phyloP scores from a whole-genome alignment of 2,888 invertebrate species.

The Erebia palarica region DNA sequence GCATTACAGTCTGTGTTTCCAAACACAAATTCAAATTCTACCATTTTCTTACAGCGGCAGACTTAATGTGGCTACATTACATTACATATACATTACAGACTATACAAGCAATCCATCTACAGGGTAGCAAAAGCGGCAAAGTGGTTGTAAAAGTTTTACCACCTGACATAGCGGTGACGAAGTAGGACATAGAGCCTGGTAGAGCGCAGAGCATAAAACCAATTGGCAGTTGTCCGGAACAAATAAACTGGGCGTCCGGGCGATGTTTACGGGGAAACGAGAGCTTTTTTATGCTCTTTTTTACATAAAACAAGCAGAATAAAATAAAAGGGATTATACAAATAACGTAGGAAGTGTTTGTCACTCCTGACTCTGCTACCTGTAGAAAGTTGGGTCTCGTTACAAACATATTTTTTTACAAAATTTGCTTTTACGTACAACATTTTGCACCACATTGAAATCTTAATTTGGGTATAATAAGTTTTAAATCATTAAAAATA shows the following conservation, averaged over 20 bases:
- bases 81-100: too few species aligned
- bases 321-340: slow-evolving; percentile 8
- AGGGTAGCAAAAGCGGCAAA: neutral
- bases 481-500: too few species aligned
- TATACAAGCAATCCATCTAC: slow-evolving; percentile 13
- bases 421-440: too few species aligned
- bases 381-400: too few species aligned
- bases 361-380: too few species aligned
- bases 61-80: too few species aligned
- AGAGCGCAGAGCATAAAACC: slow-evolving; percentile 17
- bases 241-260: slow-evolving; percentile 10
- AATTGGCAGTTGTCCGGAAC: slow-evolving; percentile 19
- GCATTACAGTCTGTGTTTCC: too few species aligned
- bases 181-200: neutral
- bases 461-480: too few species aligned
- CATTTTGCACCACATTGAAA: too few species aligned
- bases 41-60: too few species aligned
- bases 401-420: too few species aligned
- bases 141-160: slow-evolving; percentile 19
- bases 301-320: neutral
- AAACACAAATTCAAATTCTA: too few species aligned
- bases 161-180: slow-evolving; percentile 15
- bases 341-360: neutral
- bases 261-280: slow-evolving; percentile 14
- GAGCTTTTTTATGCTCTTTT: slow-evolving; percentile 10